Conservation (phyloP, 2,113 vertebrate genomes). For the Corythaixoides concolor region DNA sequence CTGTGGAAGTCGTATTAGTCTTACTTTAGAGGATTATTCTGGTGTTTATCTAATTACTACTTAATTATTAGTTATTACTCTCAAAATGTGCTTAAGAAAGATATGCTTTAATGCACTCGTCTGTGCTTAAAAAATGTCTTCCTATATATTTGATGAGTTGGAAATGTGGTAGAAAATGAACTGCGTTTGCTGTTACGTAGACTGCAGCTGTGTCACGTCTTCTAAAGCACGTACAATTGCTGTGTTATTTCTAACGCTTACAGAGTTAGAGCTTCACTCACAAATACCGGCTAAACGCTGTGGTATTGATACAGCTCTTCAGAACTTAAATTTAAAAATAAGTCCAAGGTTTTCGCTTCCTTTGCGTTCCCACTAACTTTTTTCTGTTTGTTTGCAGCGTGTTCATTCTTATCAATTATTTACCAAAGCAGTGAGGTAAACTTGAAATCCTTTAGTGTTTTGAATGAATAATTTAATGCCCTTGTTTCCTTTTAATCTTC, state of each 20-base stretch:
- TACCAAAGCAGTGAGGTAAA: not conserved
- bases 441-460: not conserved
- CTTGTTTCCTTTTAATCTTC: slow-evolving; percentile 7
- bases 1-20: not conserved
- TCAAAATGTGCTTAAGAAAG: not conserved
- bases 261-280: rapidly evolving
- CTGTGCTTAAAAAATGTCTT: not conserved
- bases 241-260: not conserved
- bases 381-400: not conserved
- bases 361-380: rapidly evolving
- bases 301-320: not conserved
- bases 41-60: not conserved
- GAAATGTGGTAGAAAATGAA: not conserved
- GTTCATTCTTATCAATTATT: not conserved
- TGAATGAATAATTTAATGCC: slow-evolving; percentile 25
- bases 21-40: not conserved
- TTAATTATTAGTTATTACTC: not conserved
- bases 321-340: not conserved
- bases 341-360: not conserved
- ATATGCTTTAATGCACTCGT: not conserved
- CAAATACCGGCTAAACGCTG: not conserved
- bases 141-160: not conserved
- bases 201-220: not conserved
- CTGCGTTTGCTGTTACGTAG: rapidly evolving
- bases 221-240: not conserved